A percentile compares a stretch with the other conserved stretches of the same genome.
phyloP scores from a whole-genome alignment of 2,113 vertebrate species.

The Naja naja region DNA sequence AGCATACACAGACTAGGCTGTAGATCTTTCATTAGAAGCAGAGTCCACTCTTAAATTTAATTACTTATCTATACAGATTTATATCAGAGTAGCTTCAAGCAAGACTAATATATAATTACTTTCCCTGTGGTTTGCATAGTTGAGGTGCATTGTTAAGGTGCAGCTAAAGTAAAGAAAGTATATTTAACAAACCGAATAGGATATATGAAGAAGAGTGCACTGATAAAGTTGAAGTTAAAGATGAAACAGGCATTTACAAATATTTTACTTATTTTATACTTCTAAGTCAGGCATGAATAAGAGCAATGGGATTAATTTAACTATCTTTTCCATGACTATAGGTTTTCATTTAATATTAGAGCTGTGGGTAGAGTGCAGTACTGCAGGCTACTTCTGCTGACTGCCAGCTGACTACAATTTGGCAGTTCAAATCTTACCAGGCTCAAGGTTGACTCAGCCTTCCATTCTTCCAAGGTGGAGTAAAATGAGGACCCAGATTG shows the following conservation, averaged over 20 bases:
- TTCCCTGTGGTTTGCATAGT: conserved; percentile 71
- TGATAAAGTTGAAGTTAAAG: not conserved
- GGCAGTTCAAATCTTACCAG: too few species aligned
- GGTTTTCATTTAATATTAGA: not conserved
- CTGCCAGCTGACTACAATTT: too few species aligned
- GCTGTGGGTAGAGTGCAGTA: too few species aligned
- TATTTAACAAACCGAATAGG: not conserved
- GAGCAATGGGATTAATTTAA: not conserved
- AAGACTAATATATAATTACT: conserved; percentile 78
- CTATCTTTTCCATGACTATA: not conserved
- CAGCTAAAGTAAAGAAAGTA: conserved; percentile 60
- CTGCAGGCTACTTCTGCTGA: too few species aligned
- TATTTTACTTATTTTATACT: not conserved
- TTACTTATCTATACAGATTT: conserved; percentile 78
- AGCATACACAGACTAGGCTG: conserved; percentile 63
- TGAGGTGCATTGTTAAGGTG: conserved; percentile 72
- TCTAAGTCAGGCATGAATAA: not conserved
- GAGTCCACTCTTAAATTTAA: conserved; percentile 78
- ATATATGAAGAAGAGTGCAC: not conserved
- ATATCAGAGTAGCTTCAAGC: conserved; percentile 77
- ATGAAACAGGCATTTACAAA: not conserved
- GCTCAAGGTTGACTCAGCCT: too few species aligned
- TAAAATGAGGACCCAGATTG: too few species aligned
- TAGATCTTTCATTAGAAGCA: conserved; percentile 78
- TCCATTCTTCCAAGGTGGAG: too few species aligned